phyloP scores from a whole-genome alignment of 53 echinoderm and acorn worm species.

The Mesocentrotus franciscanus region DNA sequence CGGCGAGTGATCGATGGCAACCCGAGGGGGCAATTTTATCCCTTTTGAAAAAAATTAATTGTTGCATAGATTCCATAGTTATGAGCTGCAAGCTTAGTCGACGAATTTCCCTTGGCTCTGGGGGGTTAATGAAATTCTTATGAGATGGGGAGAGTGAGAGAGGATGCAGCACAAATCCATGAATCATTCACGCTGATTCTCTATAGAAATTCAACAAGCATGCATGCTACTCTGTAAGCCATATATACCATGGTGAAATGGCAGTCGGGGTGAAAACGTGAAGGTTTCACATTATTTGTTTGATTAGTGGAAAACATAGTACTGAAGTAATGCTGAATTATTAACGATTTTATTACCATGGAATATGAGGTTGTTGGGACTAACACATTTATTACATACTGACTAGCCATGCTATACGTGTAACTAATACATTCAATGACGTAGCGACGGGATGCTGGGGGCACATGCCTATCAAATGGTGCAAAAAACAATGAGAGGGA shows the following conservation, averaged over 20 bases:
- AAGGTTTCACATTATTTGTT: background rate
- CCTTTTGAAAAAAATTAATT: background rate
- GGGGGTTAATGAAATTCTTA: constrained; percentile 17
- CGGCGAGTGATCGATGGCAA: background rate
- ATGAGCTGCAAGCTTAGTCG: background rate
- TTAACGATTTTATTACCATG: background rate
- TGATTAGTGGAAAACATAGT: background rate
- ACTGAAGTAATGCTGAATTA: background rate
- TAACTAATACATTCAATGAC: too few relatives aligned
- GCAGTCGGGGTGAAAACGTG: background rate
- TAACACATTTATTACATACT: background rate
- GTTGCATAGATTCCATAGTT: background rate
- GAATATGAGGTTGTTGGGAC: too few relatives aligned
- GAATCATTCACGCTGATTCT: background rate
- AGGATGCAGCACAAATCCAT: background rate
- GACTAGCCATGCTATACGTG: background rate
- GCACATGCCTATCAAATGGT: too few relatives aligned
- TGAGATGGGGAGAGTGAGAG: background rate
- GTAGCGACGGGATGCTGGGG: too few relatives aligned
- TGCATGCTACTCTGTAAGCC: background rate
- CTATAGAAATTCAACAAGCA: background rate
- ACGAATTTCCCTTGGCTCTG: background rate
- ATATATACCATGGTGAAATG: background rate
- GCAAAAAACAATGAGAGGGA: too few relatives aligned
- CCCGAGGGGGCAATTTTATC: background rate